Percentiles rank a stretch among this genome's conserved stretches.
Evolutionary conservation across 2,888 invertebrate species (phyloP).

Genomic region (Drosophila macrospina): DNA sequence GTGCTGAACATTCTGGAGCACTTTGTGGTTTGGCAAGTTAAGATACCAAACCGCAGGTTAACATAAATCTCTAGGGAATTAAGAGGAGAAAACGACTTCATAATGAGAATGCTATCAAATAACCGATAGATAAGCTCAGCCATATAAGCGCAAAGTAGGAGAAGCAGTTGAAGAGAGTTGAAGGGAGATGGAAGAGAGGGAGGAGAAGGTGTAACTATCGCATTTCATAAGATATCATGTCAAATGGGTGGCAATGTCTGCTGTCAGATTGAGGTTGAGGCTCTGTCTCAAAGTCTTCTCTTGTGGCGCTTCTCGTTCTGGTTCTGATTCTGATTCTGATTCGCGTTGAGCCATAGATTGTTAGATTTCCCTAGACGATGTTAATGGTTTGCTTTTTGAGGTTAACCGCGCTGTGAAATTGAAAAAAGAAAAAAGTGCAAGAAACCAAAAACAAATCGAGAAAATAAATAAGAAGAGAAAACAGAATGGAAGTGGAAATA

Average conservation of each 20-base stretch:
- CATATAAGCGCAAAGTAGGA: neutral
- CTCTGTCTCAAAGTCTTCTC: neutral
- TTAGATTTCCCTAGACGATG: constrained; percentile 43
- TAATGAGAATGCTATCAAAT: constrained; percentile 18
- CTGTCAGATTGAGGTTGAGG: constrained; percentile 25
- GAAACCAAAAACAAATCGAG: no score
- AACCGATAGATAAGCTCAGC: constrained; percentile 6
- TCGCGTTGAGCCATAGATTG: constrained; percentile 17
- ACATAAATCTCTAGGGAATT: constrained; percentile 18
- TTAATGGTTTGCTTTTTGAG: constrained; percentile 45
- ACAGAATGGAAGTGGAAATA: neutral
- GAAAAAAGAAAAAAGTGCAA: constrained; percentile 36
- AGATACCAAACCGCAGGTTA: constrained; percentile 5
- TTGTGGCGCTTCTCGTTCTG: constrained; percentile 4
- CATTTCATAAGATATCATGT: constrained; percentile 26
- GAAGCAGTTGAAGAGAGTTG: no score
- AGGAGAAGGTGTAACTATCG: constrained; percentile 5
- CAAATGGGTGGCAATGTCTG: constrained; percentile 25
- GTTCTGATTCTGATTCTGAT: neutral
- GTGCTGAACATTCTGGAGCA: constrained; percentile 1
- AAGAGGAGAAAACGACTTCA: neutral
- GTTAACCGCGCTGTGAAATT: constrained; percentile 65
- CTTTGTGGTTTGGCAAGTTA: constrained; percentile 8
- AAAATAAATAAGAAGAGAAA: constrained; percentile 1
- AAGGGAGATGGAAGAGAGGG: neutral